Evolutionary conservation across 2,888 invertebrate genomes (phyloP).

Genomic region (Spilarctia lutea): DNA sequence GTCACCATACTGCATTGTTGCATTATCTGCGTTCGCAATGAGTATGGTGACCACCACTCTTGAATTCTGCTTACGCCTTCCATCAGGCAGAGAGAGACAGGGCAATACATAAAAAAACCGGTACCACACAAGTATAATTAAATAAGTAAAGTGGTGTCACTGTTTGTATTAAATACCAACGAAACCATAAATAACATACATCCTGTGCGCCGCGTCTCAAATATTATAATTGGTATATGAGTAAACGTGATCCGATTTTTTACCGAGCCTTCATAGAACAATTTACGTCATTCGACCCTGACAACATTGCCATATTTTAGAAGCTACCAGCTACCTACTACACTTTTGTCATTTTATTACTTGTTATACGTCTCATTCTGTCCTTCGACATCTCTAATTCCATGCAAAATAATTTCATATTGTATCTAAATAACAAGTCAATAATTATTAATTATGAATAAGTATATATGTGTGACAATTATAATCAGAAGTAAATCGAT

Average conservation of each 20-base stretch:
- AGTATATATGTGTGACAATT: constrained; percentile 4
- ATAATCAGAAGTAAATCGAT: background rate
- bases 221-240: constrained; percentile 30
- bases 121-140: background rate
- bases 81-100: no score
- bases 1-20: no score
- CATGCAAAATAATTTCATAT: constrained; percentile 48
- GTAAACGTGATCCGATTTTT: constrained; percentile 33
- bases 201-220: constrained; percentile 3
- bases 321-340: constrained; percentile 33
- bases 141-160: background rate
- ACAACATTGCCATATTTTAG: constrained; percentile 52
- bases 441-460: constrained; percentile 12
- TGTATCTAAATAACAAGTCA: constrained; percentile 22
- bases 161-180: background rate
- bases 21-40: no score
- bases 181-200: constrained; percentile 4
- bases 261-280: constrained; percentile 22
- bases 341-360: constrained; percentile 22
- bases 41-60: no score
- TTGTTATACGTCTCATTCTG: constrained; percentile 32
- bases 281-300: constrained; percentile 54
- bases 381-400: constrained; percentile 43
- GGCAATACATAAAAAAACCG: background rate
- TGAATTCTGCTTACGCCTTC: no score